Evolutionary conservation across 2,113 vertebrate species (phyloP).

Genomic region (Eulemur macaco): DNA sequence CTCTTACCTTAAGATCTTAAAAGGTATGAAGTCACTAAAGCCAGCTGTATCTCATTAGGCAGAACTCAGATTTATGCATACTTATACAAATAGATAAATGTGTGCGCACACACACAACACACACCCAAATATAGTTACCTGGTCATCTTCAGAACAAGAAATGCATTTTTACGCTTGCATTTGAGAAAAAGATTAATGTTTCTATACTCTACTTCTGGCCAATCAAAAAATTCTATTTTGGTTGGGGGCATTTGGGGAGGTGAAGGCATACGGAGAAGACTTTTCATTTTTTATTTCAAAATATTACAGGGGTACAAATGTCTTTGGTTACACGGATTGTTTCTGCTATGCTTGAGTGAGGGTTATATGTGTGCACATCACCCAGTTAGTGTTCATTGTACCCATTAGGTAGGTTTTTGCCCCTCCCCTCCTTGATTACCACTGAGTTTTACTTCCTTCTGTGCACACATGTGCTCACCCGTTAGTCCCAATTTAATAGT

Average conservation of each 20-base stretch:
- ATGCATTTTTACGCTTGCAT: background rate
- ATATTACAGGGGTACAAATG: too few species aligned
- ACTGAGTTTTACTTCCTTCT: too few species aligned
- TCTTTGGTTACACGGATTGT: too few species aligned
- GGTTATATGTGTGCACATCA: too few species aligned
- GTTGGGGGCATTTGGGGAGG: background rate
- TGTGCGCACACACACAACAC: background rate
- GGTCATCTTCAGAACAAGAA: background rate
- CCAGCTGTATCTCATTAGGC: background rate
- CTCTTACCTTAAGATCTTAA: background rate
- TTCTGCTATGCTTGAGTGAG: too few species aligned
- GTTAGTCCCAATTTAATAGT: too few species aligned
- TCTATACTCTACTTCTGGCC: background rate
- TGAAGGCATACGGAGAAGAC: background rate
- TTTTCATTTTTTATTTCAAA: too few species aligned
- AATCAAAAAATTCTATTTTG: background rate
- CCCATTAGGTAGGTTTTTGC: too few species aligned
- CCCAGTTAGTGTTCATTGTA: too few species aligned
- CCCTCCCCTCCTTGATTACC: too few species aligned
- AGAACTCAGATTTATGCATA: background rate
- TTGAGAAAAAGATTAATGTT: background rate
- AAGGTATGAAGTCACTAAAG: background rate
- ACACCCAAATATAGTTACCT: background rate
- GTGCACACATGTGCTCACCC: too few species aligned
- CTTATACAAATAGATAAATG: background rate